Base-by-base conservation (phyloP, 2,113 vertebrate genomes). In the Colius striatus region DNA sequence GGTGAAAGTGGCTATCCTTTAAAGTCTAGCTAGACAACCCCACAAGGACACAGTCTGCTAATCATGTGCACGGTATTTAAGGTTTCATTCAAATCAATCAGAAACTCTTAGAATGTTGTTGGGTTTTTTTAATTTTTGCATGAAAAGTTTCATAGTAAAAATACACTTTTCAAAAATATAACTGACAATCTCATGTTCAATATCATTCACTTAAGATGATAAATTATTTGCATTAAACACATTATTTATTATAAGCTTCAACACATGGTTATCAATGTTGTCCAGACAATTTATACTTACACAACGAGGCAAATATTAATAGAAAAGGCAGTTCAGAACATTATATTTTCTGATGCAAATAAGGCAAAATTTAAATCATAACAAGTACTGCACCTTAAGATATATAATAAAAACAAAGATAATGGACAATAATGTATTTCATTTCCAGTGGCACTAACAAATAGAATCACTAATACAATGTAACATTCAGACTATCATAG, bases 161-260 rank as follows among this genome's bases (percentile, higher is more conserved):
- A 68, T 57, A 67, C 1, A 73, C 57, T 77, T 84, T 61, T 60
- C 58, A 87, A 61, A 90, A 87, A 79, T 9, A 21, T 73, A 91
- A 90, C 66, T 50, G 89, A 70, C 10, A 34, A 79, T 76, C 12
- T 78, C 45, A 67, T 5, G 22, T 82, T 89, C 76, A 89, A 67
- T 29, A 61, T 11, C 7, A 48, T 67, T 93, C 36, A 71, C 71
- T 96, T 92, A 94, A 61, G 74, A 58, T 21, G 26, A 94, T 75
- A 71, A 57, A 92, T 93, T 82, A 84, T 81, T 95, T 74, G 66
- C 66, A 70, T 61, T 92, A 89, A 95, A 87, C 87, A 29, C 38
- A 89, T 77, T 94, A 94, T 94, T 95, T 92, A 91, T 76, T 68
- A 79, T 26, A 84, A 87, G 32, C 36, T 57, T 83, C 60, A 91